Base-by-base conservation (phyloP, 2,797 vertebrate genomes). In the Alfaro cultratus region DNA sequence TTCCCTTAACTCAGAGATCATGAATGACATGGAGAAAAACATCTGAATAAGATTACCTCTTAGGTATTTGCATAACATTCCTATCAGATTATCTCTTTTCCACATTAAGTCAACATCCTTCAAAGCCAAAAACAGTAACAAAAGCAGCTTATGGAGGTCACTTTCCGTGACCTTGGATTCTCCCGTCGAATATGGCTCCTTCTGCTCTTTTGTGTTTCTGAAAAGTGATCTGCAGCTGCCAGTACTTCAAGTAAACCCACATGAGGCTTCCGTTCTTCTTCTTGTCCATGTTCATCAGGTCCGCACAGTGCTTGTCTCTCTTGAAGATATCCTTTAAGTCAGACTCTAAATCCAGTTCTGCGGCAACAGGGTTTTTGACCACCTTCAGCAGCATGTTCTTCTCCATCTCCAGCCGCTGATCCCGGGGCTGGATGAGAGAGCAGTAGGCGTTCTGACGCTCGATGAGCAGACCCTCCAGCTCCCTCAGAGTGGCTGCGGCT, bases 211-310 rank as follows among this genome's bases (percentile, higher is more conserved):
- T 96, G 87, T 97, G 96, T 91, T 96, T 97, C 80, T 97, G 96
- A 47, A 98, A 83, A 0, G 97, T 96, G 74, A 97, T 92, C 89
- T 96, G 93, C 75, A 98, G 94, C 79, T 98, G 96, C 99, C 99
- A 99, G 8, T 98, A 97, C 80, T 96, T 96, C 76, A 99, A 96
- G 89, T 99, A 99, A 7, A 99, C 88, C 99, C 98, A 99, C 98
- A 99, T 98, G 76, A 99, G 95, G 83, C 91, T 98, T 84, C 99
- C 99, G 11, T 99, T 99, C 86, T 94, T 97, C 81, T 87, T 95
- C 88, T 92, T 97, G 94, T 97, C 96, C 88, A 94, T 94, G 88
- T 98, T 99, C 73, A 97, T 85, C 80, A 96, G 21, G 49, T 96
- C 95, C 0, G 97, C 97, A 92, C 99, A 99, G 85, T 97, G 90